A percentile compares a stretch with the other conserved stretches of the same genome.
These are phyloP conservation scores for Enteromius treurensis DNA, from an alignment of 2,797 vertebrate species.

Conservation along the genomic window DNA sequence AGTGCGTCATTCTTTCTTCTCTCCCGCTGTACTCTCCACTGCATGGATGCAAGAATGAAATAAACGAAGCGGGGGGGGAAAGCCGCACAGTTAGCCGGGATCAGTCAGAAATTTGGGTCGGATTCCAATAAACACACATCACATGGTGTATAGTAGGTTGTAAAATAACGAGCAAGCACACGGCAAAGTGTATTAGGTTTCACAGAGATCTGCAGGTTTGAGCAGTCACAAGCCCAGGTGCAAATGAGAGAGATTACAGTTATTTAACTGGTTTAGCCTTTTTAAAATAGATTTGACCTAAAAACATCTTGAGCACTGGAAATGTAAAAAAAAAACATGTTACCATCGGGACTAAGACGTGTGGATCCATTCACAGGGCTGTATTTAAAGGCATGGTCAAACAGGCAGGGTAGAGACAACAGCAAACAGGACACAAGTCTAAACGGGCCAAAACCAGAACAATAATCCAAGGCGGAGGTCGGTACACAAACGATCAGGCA, in stretches of 20 bases:
- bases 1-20: slow-evolving; percentile 56
- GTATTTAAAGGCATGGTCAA: too few relatives aligned
- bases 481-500: too few relatives aligned
- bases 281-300: neutral
- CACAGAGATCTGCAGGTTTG: neutral
- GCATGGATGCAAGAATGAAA: slow-evolving; percentile 49
- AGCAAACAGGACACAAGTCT: too few relatives aligned
- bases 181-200: neutral
- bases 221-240: slow-evolving; percentile 2
- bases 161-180: slow-evolving; percentile 32
- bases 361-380: too few relatives aligned
- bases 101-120: slow-evolving; percentile 36
- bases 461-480: too few relatives aligned
- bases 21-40: slow-evolving; percentile 48
- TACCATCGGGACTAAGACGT: too few relatives aligned
- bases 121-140: slow-evolving; percentile 32
- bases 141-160: neutral
- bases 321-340: neutral
- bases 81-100: slow-evolving; percentile 25
- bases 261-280: neutral
- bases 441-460: too few relatives aligned
- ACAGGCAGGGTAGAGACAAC: too few relatives aligned
- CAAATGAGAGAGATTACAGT: neutral
- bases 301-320: neutral
- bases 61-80: slow-evolving; percentile 32